Conservation (phyloP, 2,888 invertebrate species). For the Suillia variegata region DNA sequence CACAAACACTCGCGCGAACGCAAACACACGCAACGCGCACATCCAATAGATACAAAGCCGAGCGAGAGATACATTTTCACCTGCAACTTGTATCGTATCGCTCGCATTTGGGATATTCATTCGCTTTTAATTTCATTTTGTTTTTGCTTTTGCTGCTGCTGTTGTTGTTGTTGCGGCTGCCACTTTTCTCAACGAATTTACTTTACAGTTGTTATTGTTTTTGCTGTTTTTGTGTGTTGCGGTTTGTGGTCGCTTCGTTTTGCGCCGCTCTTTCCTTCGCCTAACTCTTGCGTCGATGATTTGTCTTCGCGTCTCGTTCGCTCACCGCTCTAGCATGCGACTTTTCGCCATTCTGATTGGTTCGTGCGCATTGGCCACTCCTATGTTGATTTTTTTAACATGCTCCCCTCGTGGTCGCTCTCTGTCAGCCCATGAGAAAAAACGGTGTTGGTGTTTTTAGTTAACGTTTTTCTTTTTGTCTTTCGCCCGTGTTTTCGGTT, state of each 20-base stretch:
- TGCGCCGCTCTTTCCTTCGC: slow-evolving; percentile 11
- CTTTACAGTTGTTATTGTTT: slow-evolving; percentile 8
- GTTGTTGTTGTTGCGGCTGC: neutral
- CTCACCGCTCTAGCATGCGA: slow-evolving; percentile 11
- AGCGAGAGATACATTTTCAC: slow-evolving; percentile 1
- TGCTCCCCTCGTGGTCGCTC: too few relatives aligned
- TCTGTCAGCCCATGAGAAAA: too few relatives aligned
- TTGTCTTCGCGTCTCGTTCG: slow-evolving; percentile 13
- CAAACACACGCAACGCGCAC: neutral
- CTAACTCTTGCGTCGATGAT: slow-evolving; percentile 4
- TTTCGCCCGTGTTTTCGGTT: slow-evolving; percentile 6
- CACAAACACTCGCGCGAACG: neutral
- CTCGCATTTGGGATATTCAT: neutral
- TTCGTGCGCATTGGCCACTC: slow-evolving; percentile 31
- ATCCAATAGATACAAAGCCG: slow-evolving; percentile 1
- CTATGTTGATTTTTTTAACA: slow-evolving; percentile 30
- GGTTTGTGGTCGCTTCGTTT: too few relatives aligned
- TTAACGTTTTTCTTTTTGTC: slow-evolving; percentile 4
- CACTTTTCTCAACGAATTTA: neutral
- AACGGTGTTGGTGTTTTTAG: too few relatives aligned
- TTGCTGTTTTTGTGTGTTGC: slow-evolving; percentile 7
- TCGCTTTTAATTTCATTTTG: neutral
- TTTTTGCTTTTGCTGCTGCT: neutral
- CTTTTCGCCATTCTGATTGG: slow-evolving; percentile 32
- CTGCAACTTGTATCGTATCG: neutral